Evolutionary conservation across 2,113 vertebrate species (phyloP), one percentile per base, ranked within the genome.

Genomic region (Lampris megalopsis): DNA sequence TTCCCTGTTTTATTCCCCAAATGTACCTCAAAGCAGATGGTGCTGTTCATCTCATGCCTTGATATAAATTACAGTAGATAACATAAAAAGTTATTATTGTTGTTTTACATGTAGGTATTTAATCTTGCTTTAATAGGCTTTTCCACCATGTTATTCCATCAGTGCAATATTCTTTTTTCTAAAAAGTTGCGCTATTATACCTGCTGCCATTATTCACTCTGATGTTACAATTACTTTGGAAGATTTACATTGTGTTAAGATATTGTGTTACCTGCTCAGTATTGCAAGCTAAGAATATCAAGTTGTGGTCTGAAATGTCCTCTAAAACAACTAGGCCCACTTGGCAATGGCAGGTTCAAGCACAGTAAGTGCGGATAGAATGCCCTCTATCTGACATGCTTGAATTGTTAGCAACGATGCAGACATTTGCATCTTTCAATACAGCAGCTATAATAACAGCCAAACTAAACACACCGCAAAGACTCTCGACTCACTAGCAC

Each of bases 291-390:
- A 71, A 70, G 73, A 42, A 73, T 77, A 83, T 87, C 24, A 50
- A 63, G 50, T 72, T 67, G 49, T 48, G 10, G 10, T 52, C 70
- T 42, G 77, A 70, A 75, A 54, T 71, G 50, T 62, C 61, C 63
- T 41, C 9, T 48, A 63, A 81, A 75, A 79, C 63, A 48, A 52
- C 63, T 45, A 61, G 57, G 73, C 40, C n/a, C 42, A 75, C 50
- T 37, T 47, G 77, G 45, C 70, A 64, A 62, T 65, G 65, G 24
- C 24, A 24, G 24, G 70, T 57, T 80, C 53, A 76, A 83, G 67
- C 79, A 63, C 68, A 50, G 41, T 78, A 69, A 58, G 42, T 71
- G 77, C 71, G 66, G 72, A 88, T 86, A 75, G 72, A 76, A 53
- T 24, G 41, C 65, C 61, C 68, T 76, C 70, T 75, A 13, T 10